Base-by-base conservation (phyloP, 2,113 vertebrate species). In the Arenaria interpres region DNA sequence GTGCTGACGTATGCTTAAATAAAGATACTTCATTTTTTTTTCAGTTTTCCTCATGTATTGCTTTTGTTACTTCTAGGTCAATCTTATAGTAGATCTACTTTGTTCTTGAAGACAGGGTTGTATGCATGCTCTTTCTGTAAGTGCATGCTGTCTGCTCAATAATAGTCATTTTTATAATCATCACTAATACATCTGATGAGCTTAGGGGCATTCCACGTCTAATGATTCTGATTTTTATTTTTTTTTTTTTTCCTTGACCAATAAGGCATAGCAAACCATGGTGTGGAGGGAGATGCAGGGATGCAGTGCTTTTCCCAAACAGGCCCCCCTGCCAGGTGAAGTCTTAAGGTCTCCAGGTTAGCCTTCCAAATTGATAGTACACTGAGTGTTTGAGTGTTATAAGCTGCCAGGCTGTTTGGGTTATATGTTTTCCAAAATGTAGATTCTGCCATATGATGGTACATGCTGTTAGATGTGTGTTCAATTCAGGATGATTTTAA, bases 191-290 rank as follows among this genome's bases (percentile, higher is more conserved):
- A 11, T 79, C 22, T 53, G 46, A 19, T 62, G 82, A 71, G 18
- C 39, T 50, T 4, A 7, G 67, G 37, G 48, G 21, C 62, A 64
- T 86, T 91, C 67, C 19, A 7, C 20, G 76, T 82, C 6, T n/a
- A 78, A 51, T 12, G 54, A 7, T 12, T 59, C 16, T 73, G 74
- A 7, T 9, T 28, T 41, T 39, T 60, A 50, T 69, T 6, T 27
- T 48, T 45, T 73, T 53, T 66, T 7, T 45, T 60, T 53, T 69
- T 7, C n/a, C 10, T 8, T 41, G 39, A 3, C 17, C 1, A 8
- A 1, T 37, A 35, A 54, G 75, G 50, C 32, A 1, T 2, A 30
- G 46, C 37, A 15, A 7, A 1, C 10, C 0, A 0, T 78, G 45
- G 12, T 39, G 32, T 43, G 54, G 32, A 77, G 43, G 37, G 81